Evolutionary conservation across 2,797 vertebrate genomes (phyloP), one percentile per base, ranked within the genome.

Genomic region (Borostomias antarcticus): DNA sequence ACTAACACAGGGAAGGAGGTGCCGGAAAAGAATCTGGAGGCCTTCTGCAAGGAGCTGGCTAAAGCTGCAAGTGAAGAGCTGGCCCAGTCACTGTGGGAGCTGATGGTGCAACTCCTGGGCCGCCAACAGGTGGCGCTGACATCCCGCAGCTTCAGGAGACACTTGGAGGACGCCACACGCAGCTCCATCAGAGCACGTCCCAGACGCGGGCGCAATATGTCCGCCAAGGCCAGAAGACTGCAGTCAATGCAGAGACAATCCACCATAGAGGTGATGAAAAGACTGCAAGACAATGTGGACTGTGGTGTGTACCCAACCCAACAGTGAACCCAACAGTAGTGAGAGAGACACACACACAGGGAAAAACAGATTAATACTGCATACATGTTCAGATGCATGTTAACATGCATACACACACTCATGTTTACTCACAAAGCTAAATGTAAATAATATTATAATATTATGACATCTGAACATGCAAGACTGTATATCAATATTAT

Each of bases 81-180:
- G 26, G 40, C 25, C 2, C 21, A 29, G 35, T 43, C 51, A 21
- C 26, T 43, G 10, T 65, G 29, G n/a, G 63, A 23, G 23, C 5
- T 65, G 52, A 50, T 65, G 19, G 48, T 43, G 35, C 26, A 40
- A 17, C 40, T 40, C 11, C 62, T 64, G 5, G 33, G 37, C 35
- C 52, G 29, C 51, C 63, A 45, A 15, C 51, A 47, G 26, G 17
- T 45, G 37, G 37, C 37, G 21, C 51, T 65, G 37, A 25, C 52
- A 50, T 56, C 26, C 21, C 23, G 35, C 19, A 28, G 21, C 51
- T 54, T 64, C 11, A 43, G 23, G 25, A 53, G 25, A 19, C 10
- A 17, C 17, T 25, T 56, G 21, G 28, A 43, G 33, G n/a, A 54
- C 15, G 21, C 35, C 51, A 29, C 19, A 28, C 17, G 30, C n/a